These are phyloP conservation scores for Tridacna crocea DNA, from an alignment of 2,888 invertebrate genomes.

Conservation along the genomic window DNA sequence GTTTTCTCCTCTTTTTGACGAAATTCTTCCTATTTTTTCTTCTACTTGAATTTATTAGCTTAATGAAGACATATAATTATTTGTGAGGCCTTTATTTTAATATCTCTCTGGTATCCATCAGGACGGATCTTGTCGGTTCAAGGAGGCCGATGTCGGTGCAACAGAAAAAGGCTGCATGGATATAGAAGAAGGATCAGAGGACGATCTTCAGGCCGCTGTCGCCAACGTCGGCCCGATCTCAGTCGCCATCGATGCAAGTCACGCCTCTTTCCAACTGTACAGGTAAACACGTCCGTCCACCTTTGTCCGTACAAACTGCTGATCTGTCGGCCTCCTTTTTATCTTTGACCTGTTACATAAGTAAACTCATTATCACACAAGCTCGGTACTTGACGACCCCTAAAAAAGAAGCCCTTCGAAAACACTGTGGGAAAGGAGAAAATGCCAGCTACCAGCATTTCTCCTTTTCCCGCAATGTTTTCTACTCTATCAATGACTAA, in stretches of 20 bases:
- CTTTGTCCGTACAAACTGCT: no score
- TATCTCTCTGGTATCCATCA: not conserved
- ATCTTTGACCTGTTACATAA: not conserved
- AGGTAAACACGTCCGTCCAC: conserved; percentile 12
- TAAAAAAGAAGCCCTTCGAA: no score
- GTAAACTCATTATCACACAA: not conserved
- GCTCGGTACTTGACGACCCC: not conserved
- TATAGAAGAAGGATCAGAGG: conserved; percentile 90
- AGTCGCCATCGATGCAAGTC: conserved; percentile 94
- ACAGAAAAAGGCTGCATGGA: conserved; percentile 92
- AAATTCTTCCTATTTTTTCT: no score
- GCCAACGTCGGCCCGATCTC: conserved; percentile 94
- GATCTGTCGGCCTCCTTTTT: not conserved
- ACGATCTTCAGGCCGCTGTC: conserved; percentile 90
- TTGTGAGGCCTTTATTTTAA: no score
- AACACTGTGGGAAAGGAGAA: no score
- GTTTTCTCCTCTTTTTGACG: no score
- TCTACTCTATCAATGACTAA: no score
- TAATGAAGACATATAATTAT: no score
- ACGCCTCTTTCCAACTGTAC: conserved; percentile 88
- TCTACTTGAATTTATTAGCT: no score
- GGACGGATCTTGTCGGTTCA: conserved; percentile 84
- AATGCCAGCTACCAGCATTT: no score
- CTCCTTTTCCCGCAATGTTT: no score
- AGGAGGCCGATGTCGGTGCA: conserved; percentile 89